A percentile compares a stretch with the other conserved stretches of the same genome.
These are phyloP conservation scores for Drosophila ercepeae DNA, from an alignment of 1,140 invertebrate genomes.

Conservation along the genomic window DNA sequence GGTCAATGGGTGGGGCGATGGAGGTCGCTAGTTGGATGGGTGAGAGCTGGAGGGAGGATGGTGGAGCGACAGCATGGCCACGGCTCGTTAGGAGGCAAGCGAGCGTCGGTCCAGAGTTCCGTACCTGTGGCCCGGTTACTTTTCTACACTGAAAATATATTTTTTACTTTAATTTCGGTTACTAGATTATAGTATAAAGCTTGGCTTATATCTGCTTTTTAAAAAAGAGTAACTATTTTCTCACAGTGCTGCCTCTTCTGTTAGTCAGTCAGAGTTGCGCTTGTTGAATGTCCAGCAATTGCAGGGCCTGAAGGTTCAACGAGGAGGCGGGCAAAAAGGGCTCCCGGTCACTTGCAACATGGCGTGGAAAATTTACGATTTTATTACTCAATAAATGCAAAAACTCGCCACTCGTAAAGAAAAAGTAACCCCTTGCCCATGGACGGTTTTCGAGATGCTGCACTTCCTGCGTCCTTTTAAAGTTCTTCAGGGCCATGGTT, in stretches of 20 bases:
- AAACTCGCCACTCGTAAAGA: constrained; percentile 71
- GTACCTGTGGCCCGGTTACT: constrained; percentile 41
- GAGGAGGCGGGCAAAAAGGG: not conserved
- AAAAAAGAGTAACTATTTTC: not conserved
- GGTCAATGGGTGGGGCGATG: constrained; percentile 10
- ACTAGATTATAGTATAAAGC: too few relatives aligned
- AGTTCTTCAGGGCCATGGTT: constrained; percentile 31
- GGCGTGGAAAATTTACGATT: constrained; percentile 75
- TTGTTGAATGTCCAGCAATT: constrained; percentile 77
- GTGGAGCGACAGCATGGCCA: constrained; percentile 13
- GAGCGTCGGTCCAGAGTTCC: constrained; percentile 21
- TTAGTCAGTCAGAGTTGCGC: constrained; percentile 36
- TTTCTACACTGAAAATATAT: not conserved
- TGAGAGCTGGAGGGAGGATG: not conserved
- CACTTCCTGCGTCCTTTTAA: constrained; percentile 54
- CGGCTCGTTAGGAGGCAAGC: constrained; percentile 49
- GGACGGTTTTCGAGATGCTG: constrained; percentile 9
- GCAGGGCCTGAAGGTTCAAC: constrained; percentile 47
- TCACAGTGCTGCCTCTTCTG: constrained; percentile 4
- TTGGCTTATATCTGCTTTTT: too few relatives aligned
- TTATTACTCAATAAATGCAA: constrained; percentile 83
- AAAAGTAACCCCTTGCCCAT: constrained; percentile 5
- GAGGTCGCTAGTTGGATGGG: constrained; percentile 20
- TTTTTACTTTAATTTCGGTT: too few relatives aligned
- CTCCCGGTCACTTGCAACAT: constrained; percentile 31